Evolutionary conservation across 2,113 vertebrate species (phyloP).

Genomic region (Elachura formosa): DNA sequence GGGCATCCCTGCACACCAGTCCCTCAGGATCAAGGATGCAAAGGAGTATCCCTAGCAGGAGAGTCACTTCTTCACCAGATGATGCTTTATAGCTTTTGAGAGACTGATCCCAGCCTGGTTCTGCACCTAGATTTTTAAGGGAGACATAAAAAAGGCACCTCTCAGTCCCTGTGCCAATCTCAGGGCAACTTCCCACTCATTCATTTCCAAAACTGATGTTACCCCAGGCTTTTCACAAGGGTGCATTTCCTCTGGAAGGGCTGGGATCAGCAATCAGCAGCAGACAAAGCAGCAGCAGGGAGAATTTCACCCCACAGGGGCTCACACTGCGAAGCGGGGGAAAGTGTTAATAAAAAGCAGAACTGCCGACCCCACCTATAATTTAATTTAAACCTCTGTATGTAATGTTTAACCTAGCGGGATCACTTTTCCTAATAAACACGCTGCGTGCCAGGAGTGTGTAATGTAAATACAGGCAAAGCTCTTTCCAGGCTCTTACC

Average conservation of each 20-base stretch:
- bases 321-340: not conserved
- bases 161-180: not conserved
- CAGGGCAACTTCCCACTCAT: not conserved
- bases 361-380: constrained; percentile 24
- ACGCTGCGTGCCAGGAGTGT: not conserved
- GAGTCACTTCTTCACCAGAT: not conserved
- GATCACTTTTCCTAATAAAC: constrained; percentile 34
- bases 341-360: constrained; percentile 21
- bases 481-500: not conserved
- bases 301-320: not conserved
- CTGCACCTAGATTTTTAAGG: not conserved
- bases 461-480: not conserved
- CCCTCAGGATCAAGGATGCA: not conserved
- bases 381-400: constrained; percentile 28
- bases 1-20: not conserved
- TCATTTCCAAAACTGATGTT: not conserved
- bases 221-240: not conserved
- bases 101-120: not conserved
- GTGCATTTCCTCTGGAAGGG: not conserved
- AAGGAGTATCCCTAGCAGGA: not conserved
- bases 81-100: not conserved
- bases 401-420: constrained; percentile 24
- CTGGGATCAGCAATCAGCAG: not conserved
- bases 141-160: not conserved
- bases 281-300: not conserved